Evolutionary conservation across 2,888 invertebrate genomes (phyloP).

Genomic region (Icerya purchasi): DNA sequence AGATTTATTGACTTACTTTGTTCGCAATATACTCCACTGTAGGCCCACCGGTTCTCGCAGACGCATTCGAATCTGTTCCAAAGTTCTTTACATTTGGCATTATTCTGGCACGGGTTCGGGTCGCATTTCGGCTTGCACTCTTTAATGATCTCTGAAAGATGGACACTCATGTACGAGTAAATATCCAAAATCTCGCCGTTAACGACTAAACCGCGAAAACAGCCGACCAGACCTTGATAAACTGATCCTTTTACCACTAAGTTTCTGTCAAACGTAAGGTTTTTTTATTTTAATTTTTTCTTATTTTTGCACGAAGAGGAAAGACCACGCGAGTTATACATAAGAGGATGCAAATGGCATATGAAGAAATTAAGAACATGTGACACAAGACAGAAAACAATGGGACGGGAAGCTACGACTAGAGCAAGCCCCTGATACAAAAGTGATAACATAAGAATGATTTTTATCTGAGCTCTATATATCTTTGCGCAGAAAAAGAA

Average conservation of each 20-base stretch:
- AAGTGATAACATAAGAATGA: too few species aligned
- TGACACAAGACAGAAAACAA: too few species aligned
- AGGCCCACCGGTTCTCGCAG: constrained; percentile 82
- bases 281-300: too few species aligned
- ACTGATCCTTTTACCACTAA: constrained; percentile 31
- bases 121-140: constrained; percentile 88
- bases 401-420: too few species aligned
- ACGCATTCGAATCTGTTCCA: constrained; percentile 86
- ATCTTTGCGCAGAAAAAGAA: too few species aligned
- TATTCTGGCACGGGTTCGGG: constrained; percentile 81
- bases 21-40: constrained; percentile 73
- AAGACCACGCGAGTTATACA: too few species aligned
- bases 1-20: constrained; percentile 41
- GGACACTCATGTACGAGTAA: constrained; percentile 78
- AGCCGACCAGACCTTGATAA: constrained; percentile 75
- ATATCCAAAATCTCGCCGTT: constrained; percentile 79
- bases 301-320: too few species aligned
- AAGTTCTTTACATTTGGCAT: constrained; percentile 68
- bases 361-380: too few species aligned
- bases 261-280: too few species aligned
- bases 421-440: too few species aligned
- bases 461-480: too few species aligned
- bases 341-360: too few species aligned
- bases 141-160: constrained; percentile 72
- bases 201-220: constrained; percentile 76